phyloP scores from a whole-genome alignment of 2,888 invertebrate species.

The Tiliacea citrago region DNA sequence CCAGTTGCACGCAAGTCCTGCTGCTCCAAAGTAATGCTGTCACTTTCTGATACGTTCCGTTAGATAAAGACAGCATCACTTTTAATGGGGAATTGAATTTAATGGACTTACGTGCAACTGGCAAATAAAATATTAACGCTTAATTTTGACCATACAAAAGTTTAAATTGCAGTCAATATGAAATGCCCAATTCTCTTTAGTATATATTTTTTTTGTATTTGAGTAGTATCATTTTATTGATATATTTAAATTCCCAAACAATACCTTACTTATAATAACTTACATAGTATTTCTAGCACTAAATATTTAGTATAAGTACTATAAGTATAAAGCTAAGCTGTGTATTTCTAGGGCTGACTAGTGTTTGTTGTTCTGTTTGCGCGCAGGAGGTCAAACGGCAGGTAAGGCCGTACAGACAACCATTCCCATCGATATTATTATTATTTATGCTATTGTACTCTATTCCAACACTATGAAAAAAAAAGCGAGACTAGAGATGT shows the following conservation, averaged over 20 bases:
- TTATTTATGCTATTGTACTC: constrained; percentile 58
- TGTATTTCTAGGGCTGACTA: constrained; percentile 72
- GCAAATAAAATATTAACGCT: background rate
- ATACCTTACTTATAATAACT: background rate
- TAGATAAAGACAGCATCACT: too few relatives aligned
- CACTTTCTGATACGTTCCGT: too few relatives aligned
- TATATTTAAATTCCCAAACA: background rate
- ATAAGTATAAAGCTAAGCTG: constrained; percentile 49
- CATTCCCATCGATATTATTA: constrained; percentile 63
- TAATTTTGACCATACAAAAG: background rate
- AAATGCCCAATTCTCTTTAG: background rate
- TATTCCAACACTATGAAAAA: constrained; percentile 20
- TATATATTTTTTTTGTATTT: background rate
- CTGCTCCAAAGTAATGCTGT: too few relatives aligned
- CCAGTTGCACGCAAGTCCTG: too few relatives aligned
- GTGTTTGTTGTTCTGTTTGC: constrained; percentile 85
- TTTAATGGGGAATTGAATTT: too few relatives aligned
- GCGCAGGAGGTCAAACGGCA: constrained; percentile 88
- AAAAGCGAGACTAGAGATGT: constrained; percentile 53
- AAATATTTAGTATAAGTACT: constrained; percentile 34
- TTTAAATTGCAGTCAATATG: background rate
- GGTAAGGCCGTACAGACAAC: constrained; percentile 83
- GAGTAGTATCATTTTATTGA: background rate
- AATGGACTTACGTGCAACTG: too few relatives aligned
- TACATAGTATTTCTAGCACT: background rate